Conservation (phyloP, 2,797 vertebrate genomes). For the Paratrypauchen microcephalus region DNA sequence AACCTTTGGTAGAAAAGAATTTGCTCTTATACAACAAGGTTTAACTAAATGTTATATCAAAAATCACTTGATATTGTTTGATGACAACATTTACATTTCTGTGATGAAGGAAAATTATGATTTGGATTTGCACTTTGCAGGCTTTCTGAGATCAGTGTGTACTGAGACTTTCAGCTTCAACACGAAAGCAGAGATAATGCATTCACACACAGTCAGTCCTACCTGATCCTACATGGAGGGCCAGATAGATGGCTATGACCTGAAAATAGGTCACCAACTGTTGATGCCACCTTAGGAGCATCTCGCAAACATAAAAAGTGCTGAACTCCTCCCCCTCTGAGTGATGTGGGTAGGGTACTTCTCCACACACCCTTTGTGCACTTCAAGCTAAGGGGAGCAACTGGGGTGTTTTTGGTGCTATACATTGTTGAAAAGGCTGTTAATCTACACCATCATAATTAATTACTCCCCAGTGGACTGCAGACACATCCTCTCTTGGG, state of each 20-base stretch:
- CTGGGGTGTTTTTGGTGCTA: constrained; percentile 54
- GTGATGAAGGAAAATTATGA: constrained; percentile 44
- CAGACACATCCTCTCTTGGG: constrained; percentile 46
- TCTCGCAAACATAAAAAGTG: constrained; percentile 56
- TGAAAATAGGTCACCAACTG: constrained; percentile 49
- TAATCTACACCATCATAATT: constrained; percentile 41
- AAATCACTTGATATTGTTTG: constrained; percentile 40
- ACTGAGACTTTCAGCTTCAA: constrained; percentile 37
- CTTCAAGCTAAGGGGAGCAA: constrained; percentile 26
- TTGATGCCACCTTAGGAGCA: constrained; percentile 26
- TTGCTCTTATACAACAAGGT: constrained; percentile 31
- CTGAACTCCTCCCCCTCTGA: constrained; percentile 44
- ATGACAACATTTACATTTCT: constrained; percentile 30
- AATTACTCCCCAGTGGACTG: constrained; percentile 51
- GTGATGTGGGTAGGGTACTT: constrained; percentile 57
- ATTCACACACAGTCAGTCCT: constrained; percentile 31
- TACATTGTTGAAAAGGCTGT: constrained; percentile 38
- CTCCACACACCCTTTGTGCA: constrained; percentile 36
- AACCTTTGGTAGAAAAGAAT: constrained; percentile 61
- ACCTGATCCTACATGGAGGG: constrained; percentile 37
- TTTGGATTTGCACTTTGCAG: constrained; percentile 25
- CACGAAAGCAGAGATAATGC: constrained; percentile 39
- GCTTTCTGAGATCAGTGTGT: constrained; percentile 42
- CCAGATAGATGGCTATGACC: constrained; percentile 47
- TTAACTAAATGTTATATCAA: constrained; percentile 52